Base-by-base conservation (phyloP, 2,797 vertebrate species). In the Acrossocheilus fasciatus region DNA sequence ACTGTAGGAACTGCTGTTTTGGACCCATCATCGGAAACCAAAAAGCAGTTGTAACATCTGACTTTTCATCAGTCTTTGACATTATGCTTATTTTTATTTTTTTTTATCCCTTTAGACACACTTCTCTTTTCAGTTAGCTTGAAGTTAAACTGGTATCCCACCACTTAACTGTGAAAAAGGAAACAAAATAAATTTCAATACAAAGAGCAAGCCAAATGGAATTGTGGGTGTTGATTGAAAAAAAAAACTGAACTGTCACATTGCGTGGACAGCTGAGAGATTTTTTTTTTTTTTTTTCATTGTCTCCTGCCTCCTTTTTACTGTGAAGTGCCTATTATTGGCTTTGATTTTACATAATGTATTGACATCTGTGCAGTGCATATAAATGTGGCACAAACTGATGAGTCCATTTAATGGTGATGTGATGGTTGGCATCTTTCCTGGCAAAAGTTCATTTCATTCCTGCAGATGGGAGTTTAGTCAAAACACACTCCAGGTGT, bases 331-430 rank as follows among this genome's bases (percentile, higher is more conserved):
- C 3, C 36, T 57, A 39, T 81, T 75, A 62, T 68, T 73, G 39
- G 26, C 47, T 30, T 66, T 66, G 36, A 74, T 87, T 81, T 57
- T 66, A 81, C 59, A 76, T 84, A 81, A 84, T 57, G 50, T 26
- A 68, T 84, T 77, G 78, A 75, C 87, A 81, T 43, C 45, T 52
- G 23, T 76, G 26, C n/a, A 59, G 39, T 54, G 26, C 66, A 81
- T 80, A 62, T 15, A 80, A 47, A 87, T 4, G 34, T 41, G 74
- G 30, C 50, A 72, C 17, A 50, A 18, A 47, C 20, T 39, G 81
- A 83, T 36, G 54, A 52, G 23, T 11, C 76, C 11, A 54, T 82
- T 82, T 76, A 82, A 66, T 52, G 69, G 54, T 43, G n/a, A 62
- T 83, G 50, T 47, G 62, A 81, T 39, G 20, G 41, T 79, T 85